phyloP scores from a whole-genome alignment of 2,113 vertebrate genomes.

The Hyperopisus bebe region DNA sequence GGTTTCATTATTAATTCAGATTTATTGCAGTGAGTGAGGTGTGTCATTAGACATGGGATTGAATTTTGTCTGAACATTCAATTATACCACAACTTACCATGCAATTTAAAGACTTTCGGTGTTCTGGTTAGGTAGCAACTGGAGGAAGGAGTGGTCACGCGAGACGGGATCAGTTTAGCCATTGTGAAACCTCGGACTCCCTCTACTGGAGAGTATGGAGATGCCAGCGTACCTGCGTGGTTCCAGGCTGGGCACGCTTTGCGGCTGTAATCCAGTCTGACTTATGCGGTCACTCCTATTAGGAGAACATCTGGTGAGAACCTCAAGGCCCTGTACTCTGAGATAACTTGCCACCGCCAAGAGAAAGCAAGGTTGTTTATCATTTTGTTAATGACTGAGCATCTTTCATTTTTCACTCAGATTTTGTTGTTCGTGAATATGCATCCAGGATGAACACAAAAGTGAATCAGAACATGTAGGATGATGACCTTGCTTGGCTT shows the following conservation, averaged over 20 bases:
- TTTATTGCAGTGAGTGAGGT: conserved; percentile 1
- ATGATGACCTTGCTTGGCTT: not conserved
- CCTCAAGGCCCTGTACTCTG: not conserved
- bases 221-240: not conserved
- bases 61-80: not conserved
- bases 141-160: not conserved
- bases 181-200: not conserved
- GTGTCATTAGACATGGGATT: not conserved
- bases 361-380: not conserved
- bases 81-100: not conserved
- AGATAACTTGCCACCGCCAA: not conserved
- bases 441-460: not conserved
- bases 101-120: not conserved
- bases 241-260: not conserved
- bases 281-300: not conserved
- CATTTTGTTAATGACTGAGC: not conserved
- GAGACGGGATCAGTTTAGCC: not conserved
- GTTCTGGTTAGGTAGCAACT: not conserved
- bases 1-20: not conserved
- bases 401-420: not conserved
- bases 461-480: not conserved
- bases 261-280: not conserved
- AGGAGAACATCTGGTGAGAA: not conserved
- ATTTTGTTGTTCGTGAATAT: not conserved
- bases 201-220: not conserved